Base-by-base conservation (phyloP, 2,888 invertebrate genomes). In the Apodemia mormo region DNA sequence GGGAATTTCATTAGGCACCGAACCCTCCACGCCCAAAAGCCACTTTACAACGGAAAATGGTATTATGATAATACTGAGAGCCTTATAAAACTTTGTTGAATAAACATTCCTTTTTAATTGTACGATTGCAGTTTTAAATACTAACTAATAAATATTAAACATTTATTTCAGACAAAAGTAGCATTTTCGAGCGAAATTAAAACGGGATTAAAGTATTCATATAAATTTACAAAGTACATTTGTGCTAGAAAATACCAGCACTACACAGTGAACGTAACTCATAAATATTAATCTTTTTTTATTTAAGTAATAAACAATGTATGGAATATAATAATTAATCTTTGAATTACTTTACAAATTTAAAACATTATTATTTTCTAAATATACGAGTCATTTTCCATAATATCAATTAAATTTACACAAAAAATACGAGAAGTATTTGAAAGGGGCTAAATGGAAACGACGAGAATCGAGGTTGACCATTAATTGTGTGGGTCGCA, bases 31-130 rank as follows among this genome's bases (percentile, higher is more conserved):
- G 82, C 88, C 87, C 85, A 81, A 88, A 91, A 91, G 85, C 92
- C 89, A 90, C 90, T 92, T 92, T 90, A 92, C 90, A 90, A 87
- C 91, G 84, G 87, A 89, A 92, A 92, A 93, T 88, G 88, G 88
- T 84, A 90, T 89, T 91, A 92, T 92, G 88, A 92, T 92, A 91
- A 92, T 91, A 89, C 90, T 90, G 86, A 87, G 82, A 85, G 86
- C 87, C 87, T 89, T 90, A 91, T 90, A 91, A 91, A 91, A 90
- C 88, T 85, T 86, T 84, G 82, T 85, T 87, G 86, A 90, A 90
- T 91, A 90, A 90, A 90, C 87, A 91, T 88, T 88, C 88, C 83
- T 86, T 81, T 89, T 85, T 88, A 91, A 91, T 89, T 88, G 85
- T 84, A 85, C 83, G 85, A 87, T 83, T 88, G 86, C 82, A 83